Base-by-base conservation (phyloP, 2,113 vertebrate genomes). In the Synchiropus splendidus region DNA sequence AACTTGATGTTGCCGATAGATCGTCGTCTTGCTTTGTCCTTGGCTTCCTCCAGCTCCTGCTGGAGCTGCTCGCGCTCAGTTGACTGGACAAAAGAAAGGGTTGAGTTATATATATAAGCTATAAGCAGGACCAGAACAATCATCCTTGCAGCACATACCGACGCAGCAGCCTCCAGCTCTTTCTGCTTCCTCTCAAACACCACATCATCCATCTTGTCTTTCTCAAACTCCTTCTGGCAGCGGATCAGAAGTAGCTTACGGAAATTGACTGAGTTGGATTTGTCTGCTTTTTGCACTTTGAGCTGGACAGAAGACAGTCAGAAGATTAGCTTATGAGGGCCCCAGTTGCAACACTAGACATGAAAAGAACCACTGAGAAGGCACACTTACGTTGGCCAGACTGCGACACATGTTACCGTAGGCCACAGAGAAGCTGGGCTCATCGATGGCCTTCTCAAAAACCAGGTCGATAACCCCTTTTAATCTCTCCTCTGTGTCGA, bases 1-100 rank as follows among this genome's bases (percentile, higher is more conserved):
- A 98, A 98, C 64, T 91, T 92, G 45, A 98, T 98, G 76, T 98
- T 98, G 35, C 94, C 95, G 0, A 97, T 98, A 74, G 95, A 98
- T 27, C 95, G 88, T 51, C 92, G 74, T 1, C 95, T 84, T 16
- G 95, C 95, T 59, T 91, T 93, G 82, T 97, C 91, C 86, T 91
- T 95, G 45, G 90, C 90, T 61, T 98, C 92, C 18, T 92, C 88
- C 39, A 98, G 87, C 65, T 95, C 95, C 0, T 90, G 90, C 1
- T 92, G 94, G 31, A 98, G 88, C 38, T 88, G 80, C 0, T 92
- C 90, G 16, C 80, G 89, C 69, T 98, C 95, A 21, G 88, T 86
- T 2, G 87, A 60, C 94, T 98, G 54, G 6, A 36, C 27, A 12
- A n/a, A 5, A 51, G 21, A 27, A 27, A 27, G 21, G 4, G 21